Base-by-base conservation (phyloP, 2,113 vertebrate genomes). In the Catharus minimus region DNA sequence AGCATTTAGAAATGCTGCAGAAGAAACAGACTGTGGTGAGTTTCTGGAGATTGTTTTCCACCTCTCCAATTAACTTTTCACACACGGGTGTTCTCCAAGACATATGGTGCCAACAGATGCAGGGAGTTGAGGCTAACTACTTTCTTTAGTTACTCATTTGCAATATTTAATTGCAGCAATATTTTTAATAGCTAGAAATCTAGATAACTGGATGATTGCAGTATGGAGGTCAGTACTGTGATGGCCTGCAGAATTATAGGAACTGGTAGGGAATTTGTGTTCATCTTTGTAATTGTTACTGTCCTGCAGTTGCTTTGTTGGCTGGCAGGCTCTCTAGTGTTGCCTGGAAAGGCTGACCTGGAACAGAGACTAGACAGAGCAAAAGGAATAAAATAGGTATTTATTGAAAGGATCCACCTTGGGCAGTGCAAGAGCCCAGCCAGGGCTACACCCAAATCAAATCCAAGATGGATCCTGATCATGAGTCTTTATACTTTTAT, bases 11-110 rank as follows among this genome's bases (percentile, higher is more conserved):
- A 84, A 95, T 96, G 96, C 96, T 98, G 73, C 98, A 98, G 97
- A 98, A 98, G 95, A 97, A 97, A 53, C 98, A 98, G 88, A 97
- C 91, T 68, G 96, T 96, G 96, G 97, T 98, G 87, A 98, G 98
- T 96, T 44, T 28, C 41, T 76, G 56, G 33, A 55, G 65, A 62
- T 84, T 5, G 0, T 86, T 91, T 94, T 47, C 65, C 77, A 76
- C 58, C 55, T 95, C 89, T 89, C 38, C 86, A 68, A 23, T 47
- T 58, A 80, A 52, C 65, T 91, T 33, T 79, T 38, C 28, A 22
- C 4, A 5, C 20, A 27, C 2, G 2, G 15, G 9, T 84, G 33
- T 84, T 78, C 60, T 75, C 60, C 39, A 14, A n/a, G 47, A 73
- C 61, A 14, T 38, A 13, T 30, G 76, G 69, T 30, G 7, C 73